Base-by-base conservation (phyloP, 1,140 invertebrate genomes). In the Pomacea maculata region DNA sequence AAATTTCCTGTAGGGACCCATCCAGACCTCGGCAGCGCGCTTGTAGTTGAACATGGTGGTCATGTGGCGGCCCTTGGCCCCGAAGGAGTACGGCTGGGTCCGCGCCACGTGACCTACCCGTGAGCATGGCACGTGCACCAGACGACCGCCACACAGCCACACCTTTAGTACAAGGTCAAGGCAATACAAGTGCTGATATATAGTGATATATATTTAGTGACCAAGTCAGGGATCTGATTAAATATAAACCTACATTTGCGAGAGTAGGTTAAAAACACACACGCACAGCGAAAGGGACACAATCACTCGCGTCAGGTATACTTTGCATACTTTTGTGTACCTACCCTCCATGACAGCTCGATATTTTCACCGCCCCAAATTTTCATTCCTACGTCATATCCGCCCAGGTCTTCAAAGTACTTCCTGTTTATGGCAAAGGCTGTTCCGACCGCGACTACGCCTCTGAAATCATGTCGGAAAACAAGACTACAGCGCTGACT, bases 101-200 rank as follows among this genome's bases (percentile, higher is more conserved):
- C 96, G 95, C 0, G 98, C 92, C 63, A 97, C 85, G 77, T 89
- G 88, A 70, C 87, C 88, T n/a, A 89, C 80, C 25, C 82, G 83
- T 14, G 87, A 87, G 72, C 88, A 89, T 10, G 87, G 87, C 0
- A 95, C 95, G 74, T 99, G 99, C 92, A 99, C 96, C 0, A 99
- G 94, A 72, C 93, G 94, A 0, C 98, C 98, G 2, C 98, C 98
- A 88, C 98, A 99, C 91, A 98, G 96, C 98, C 98, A 99, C 0
- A 97, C 94, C 87, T 97, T 45, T 2, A 29, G 90, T 61, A 11
- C 57, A 61, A 61, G 4, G 34, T 4, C 34, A 45, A 45, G 34
- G 34, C 34, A 45, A 45, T 45, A 45, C 34, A 45, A 45, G 34
- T 45, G 34, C 34, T 45, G 34, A 45, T 45, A 45, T 6, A 45